phyloP scores from a whole-genome alignment of 1,140 invertebrate species.

The silkworm (Bombyx mori) region DNA sequence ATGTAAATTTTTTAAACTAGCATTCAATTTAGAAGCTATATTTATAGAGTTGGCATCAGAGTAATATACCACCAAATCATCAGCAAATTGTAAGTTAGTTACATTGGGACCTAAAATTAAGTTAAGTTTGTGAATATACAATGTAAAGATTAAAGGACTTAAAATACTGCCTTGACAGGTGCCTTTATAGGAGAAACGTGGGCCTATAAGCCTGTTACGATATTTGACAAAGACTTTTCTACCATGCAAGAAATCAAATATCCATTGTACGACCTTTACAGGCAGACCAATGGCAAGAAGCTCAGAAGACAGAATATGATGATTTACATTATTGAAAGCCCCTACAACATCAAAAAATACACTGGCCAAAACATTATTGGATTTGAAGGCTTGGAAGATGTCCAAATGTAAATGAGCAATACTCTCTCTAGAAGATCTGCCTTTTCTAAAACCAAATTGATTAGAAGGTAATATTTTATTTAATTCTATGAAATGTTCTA shows the following conservation, averaged over 20 bases:
- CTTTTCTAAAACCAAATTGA: conserved; percentile 5
- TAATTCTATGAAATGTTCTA: conserved; percentile 17
- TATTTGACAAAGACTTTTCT: conserved; percentile 17
- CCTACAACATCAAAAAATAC: conserved; percentile 7
- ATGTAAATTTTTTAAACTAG: conserved; percentile 3
- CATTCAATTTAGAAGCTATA: conserved; percentile 4
- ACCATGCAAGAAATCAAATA: conserved; percentile 18
- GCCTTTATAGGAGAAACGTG: conserved; percentile 15
- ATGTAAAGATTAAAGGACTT: conserved; percentile 17
- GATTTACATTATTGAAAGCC: conserved; percentile 7
- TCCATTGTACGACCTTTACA: conserved; percentile 15
- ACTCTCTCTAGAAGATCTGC: conserved; percentile 1
- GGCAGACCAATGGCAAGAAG: conserved; percentile 12
- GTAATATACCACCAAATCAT: conserved; percentile 19
- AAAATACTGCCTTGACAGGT: conserved; percentile 19
- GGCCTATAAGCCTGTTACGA: conserved; percentile 10
- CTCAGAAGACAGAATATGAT: conserved; percentile 9
- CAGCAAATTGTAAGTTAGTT: conserved; percentile 20
- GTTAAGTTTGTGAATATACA: conserved; percentile 18
- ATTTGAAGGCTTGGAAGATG: not conserved
- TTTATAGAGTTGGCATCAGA: not conserved
- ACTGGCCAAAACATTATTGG: not conserved
- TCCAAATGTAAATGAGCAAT: conserved; percentile 1
- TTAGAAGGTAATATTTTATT: conserved; percentile 10
- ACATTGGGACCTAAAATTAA: conserved; percentile 13